Percentiles rank a stretch among this genome's conserved stretches.
phyloP scores from a whole-genome alignment of 1,140 invertebrate species.

The Reticulitermes speratus region DNA sequence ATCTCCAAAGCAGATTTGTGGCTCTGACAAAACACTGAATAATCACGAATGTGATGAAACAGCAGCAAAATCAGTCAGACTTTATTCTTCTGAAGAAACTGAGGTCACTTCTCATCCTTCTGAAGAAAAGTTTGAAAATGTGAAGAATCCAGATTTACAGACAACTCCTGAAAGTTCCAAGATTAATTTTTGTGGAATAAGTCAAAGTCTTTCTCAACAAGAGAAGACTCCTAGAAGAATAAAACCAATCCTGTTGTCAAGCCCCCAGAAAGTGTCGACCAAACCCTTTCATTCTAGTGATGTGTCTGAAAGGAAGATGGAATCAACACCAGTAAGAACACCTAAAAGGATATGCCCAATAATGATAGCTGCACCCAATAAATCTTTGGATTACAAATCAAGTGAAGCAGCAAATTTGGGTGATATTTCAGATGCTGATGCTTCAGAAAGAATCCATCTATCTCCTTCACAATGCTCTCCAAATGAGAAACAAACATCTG shows the following conservation, averaged over 20 bases:
- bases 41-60: background rate
- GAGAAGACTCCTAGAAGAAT: slow-evolving; percentile 16
- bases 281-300: background rate
- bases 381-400: background rate
- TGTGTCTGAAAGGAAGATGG: background rate
- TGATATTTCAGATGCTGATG: background rate
- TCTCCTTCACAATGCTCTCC: too few relatives aligned
- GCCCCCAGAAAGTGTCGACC: background rate
- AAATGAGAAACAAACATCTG: too few relatives aligned
- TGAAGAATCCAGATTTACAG: background rate
- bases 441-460: background rate
- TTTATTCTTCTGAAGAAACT: background rate
- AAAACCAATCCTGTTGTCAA: background rate
- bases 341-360: background rate
- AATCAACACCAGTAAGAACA: background rate
- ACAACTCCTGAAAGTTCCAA: background rate
- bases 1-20: background rate
- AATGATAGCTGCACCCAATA: background rate
- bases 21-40: background rate
- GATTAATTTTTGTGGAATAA: background rate
- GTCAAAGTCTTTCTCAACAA: background rate
- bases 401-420: background rate
- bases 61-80: background rate
- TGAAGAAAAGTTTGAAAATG: background rate
- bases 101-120: background rate